phyloP scores from a whole-genome alignment of 1,140 invertebrate genomes.

The Panagrolaimus sp. region DNA sequence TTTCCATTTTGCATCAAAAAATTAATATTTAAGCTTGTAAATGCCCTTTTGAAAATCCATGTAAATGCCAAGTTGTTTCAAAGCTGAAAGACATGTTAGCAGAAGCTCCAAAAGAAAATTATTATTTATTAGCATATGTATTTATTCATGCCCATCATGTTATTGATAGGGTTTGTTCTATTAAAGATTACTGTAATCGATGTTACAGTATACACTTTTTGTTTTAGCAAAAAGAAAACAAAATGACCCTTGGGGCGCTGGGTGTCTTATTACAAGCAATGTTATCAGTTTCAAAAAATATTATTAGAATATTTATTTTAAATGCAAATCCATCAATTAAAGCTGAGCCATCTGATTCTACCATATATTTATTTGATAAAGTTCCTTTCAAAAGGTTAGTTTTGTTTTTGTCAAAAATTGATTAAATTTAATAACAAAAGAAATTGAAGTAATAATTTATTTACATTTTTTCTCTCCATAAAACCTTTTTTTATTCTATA shows the following conservation, averaged over 20 bases:
- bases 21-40: slow-evolving; percentile 26
- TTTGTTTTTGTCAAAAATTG: background rate
- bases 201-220: too few species aligned
- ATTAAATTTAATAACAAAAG: too few species aligned
- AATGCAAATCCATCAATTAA: background rate
- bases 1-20: background rate
- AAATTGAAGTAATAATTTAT: slow-evolving; percentile 16
- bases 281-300: slow-evolving; percentile 18
- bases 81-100: slow-evolving; percentile 36
- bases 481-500: background rate
- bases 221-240: slow-evolving; percentile 41
- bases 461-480: background rate
- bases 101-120: slow-evolving; percentile 45
- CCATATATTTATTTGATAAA: background rate
- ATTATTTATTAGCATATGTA: slow-evolving; percentile 45
- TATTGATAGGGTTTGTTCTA: slow-evolving; percentile 16
- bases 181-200: too few species aligned
- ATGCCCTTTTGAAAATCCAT: slow-evolving; percentile 30
- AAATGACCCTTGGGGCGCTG: slow-evolving; percentile 45
- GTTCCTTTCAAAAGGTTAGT: slow-evolving; percentile 8
- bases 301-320: slow-evolving; percentile 10
- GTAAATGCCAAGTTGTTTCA: slow-evolving; percentile 28
- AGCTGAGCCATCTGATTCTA: background rate
- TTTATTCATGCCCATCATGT: slow-evolving; percentile 45
- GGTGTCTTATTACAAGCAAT: slow-evolving; percentile 50